Base-by-base conservation (phyloP, 2,888 invertebrate genomes). In the Apoderus coryli region DNA sequence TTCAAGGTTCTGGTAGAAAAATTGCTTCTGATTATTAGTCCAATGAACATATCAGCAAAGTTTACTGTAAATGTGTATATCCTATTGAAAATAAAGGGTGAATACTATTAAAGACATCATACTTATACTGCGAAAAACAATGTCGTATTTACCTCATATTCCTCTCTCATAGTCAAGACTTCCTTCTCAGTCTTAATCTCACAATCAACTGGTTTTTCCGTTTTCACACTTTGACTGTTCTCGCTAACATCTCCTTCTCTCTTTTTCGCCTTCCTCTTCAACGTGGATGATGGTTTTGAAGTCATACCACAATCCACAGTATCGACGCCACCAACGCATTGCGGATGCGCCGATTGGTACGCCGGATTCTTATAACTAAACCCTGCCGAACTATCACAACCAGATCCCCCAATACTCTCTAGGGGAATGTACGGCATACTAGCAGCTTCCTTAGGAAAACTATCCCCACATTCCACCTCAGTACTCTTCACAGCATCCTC, bases 161-260 rank as follows among this genome's bases (percentile, higher is more conserved):
- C 48, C 30, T 48, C 48, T 37, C 43, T 45, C 38, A 49, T 47
- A 3, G 42, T 43, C 19, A 19, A 33, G 25, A 25, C 10, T 14
- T 31, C 33, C 29, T 32, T 31, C 31, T 37, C 35, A 11, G 30
- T 11, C 25, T 40, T 42, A 22, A 22, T 24, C 22, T 37, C 35
- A 10, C 16, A 40, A 74, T 76, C 74, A 10, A 75, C 73, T 47
- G 80, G 65, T 40, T 76, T 71, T 25, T 75, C 72, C 27, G 75
- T 78, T 56, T 80, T 80, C 56, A 80, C 80, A 79, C 81, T 80
- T 60, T 79, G 81, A 45, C 75, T 65, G 46, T 80, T 46, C 16
- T 49, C 50, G 31, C 39, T 42, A 28, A 72, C 69, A 42, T 70
- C 69, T 10, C 54, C 59, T 29, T 34, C 35, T n/a, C 11, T 32